Evolutionary conservation across 2,113 vertebrate genomes (phyloP).

Genomic region (Sapajus apella): DNA sequence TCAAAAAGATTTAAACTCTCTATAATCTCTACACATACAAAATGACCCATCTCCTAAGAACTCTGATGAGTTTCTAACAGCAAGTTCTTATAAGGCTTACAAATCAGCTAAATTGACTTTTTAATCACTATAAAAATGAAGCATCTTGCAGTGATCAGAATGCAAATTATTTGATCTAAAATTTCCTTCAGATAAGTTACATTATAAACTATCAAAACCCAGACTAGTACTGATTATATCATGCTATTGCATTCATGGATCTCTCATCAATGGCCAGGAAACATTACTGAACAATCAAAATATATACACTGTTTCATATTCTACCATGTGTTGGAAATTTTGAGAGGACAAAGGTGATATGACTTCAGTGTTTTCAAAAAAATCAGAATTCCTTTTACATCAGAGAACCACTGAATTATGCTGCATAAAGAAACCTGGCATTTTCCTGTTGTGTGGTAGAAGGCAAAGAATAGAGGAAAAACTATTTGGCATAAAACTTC

Average conservation of each 20-base stretch:
- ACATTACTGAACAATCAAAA: slow-evolving; percentile 3
- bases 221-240: neutral
- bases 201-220: slow-evolving; percentile 40
- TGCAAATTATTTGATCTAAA: slow-evolving; percentile 60
- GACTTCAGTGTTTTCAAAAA: slow-evolving; percentile 18
- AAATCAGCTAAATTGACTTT: slow-evolving; percentile 65
- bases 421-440: neutral
- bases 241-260: neutral
- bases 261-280: neutral
- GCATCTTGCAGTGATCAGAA: slow-evolving; percentile 45
- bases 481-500: neutral
- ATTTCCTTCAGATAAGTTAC: slow-evolving; percentile 48
- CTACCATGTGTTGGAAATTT: neutral
- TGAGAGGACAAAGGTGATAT: neutral
- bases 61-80: slow-evolving; percentile 39
- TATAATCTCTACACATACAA: neutral
- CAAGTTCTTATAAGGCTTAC: slow-evolving; percentile 51
- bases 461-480: neutral
- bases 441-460: neutral
- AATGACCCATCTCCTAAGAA: slow-evolving; percentile 42
- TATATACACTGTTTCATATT: neutral
- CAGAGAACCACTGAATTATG: neutral
- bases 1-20: slow-evolving; percentile 53
- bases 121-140: slow-evolving; percentile 69
- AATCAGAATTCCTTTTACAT: neutral